Conservation (phyloP, 2,888 invertebrate genomes). For the Eupithecia centaureata region DNA sequence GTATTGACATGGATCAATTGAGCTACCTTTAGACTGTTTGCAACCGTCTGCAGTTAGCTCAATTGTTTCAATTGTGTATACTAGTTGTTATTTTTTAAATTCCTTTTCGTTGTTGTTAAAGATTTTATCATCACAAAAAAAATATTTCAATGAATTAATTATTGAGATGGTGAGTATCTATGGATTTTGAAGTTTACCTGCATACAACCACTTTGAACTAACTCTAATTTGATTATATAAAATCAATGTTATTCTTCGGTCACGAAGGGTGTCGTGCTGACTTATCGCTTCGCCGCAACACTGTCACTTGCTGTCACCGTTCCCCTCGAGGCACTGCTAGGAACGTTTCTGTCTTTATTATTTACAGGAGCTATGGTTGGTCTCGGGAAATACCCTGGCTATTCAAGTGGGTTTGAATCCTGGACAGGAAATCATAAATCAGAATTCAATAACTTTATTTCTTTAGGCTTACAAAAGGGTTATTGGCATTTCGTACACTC, state of each 20-base stretch:
- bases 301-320: constrained; percentile 62
- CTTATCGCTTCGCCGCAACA: constrained; percentile 57
- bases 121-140: no score
- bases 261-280: constrained; percentile 61
- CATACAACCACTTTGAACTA: background rate
- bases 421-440: no score
- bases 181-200: background rate
- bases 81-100: no score
- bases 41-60: no score
- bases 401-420: background rate
- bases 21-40: no score
- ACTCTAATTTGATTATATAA: constrained; percentile 31
- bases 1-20: no score
- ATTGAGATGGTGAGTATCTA: background rate
- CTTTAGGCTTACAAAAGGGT: no score
- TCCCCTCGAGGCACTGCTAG: constrained; percentile 39
- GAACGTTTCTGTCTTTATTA: constrained; percentile 1
- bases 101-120: no score
- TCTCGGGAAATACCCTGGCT: background rate
- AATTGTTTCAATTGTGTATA: no score
- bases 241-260: constrained; percentile 46
- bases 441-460: no score
- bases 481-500: no score
- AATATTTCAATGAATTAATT: no score
- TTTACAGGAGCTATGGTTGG: constrained; percentile 1